Base-by-base conservation (phyloP, 2,888 invertebrate genomes). In the Drosophila cognata region DNA sequence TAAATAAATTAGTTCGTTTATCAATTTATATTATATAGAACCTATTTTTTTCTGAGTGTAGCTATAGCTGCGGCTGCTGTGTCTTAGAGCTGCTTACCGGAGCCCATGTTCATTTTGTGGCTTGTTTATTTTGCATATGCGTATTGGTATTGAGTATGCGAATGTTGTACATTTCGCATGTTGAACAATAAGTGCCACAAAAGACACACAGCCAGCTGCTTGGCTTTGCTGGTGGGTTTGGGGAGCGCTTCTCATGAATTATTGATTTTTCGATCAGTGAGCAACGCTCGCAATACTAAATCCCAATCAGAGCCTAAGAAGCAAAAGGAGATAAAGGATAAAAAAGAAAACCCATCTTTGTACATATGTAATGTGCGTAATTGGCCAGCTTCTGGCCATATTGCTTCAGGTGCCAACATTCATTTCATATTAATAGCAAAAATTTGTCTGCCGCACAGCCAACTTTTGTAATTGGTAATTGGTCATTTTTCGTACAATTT, bases 191-290 rank as follows among this genome's bases (percentile, higher is more conserved):
- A 62, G 64, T 75, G 71, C 65, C 70, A 41, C 65, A 38, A 51
- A 62, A 48, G 41, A 62, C 36, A 51, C 57, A 51, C 11, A 41
- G 21, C 10, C 21, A 51, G n/a, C 29, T 28, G 28, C 35, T 57
- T 46, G 58, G 43, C 38, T 43, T 28, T 21, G 16, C 31, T 13
- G 7, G 2, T 11, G 16, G 18, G 51, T 10, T n/a, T 46, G 43
- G 21, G 33, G 13, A 6, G 71, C 60, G 55, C 53, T 68, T 57
- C 70, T 72, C 84, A 82, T 86, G 89, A 86, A 86, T 88, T 86
- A 86, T 88, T 88, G 85, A 86, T 86, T 88, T 86, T 86, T 88
- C 89, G 89, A 88, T 86, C 85, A 88, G 74, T 63, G 28, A 60
- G 25, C 52, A 66, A 16, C 13, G 33, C 51, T 29, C 18, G 38